These are phyloP conservation scores for Pitangus sulphuratus DNA, from an alignment of 2,797 vertebrate genomes.

Conservation along the genomic window DNA sequence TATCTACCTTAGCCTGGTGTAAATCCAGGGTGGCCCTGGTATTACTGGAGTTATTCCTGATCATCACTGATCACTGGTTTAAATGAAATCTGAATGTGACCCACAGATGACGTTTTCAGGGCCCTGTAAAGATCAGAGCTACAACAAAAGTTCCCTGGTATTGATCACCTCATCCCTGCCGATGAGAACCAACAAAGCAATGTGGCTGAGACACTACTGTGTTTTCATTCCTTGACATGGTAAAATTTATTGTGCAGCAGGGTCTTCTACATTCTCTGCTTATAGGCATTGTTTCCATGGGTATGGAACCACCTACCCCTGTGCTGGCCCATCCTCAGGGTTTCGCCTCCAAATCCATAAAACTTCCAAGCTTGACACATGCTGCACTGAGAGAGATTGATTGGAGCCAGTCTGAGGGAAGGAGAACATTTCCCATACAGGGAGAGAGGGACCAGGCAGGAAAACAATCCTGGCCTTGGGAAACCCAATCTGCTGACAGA, in stretches of 20 bases:
- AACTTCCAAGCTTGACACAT: neutral
- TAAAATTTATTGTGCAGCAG: neutral
- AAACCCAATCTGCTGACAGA: neutral
- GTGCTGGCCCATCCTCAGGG: neutral
- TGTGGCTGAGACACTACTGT: rapidly evolving
- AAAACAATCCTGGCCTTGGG: neutral
- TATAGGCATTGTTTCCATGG: neutral
- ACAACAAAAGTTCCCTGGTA: neutral
- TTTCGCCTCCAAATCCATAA: neutral
- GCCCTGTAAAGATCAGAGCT: neutral
- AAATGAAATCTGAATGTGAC: constrained; percentile 41
- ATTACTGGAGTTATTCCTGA: constrained; percentile 45
- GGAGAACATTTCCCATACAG: neutral
- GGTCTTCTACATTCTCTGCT: neutral
- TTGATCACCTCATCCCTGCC: neutral
- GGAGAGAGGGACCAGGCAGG: neutral
- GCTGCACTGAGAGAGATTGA: neutral
- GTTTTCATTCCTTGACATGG: neutral
- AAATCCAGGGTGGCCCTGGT: constrained; percentile 44
- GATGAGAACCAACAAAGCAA: neutral
- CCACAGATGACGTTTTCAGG: neutral
- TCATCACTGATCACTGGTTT: constrained; percentile 28
- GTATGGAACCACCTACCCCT: neutral
- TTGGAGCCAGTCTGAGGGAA: neutral
- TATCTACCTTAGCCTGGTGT: constrained; percentile 44